Percentiles rank a stretch among this genome's conserved stretches.
Conservation (phyloP, 2,888 invertebrate species). For the Drosophila acutilabella region DNA sequence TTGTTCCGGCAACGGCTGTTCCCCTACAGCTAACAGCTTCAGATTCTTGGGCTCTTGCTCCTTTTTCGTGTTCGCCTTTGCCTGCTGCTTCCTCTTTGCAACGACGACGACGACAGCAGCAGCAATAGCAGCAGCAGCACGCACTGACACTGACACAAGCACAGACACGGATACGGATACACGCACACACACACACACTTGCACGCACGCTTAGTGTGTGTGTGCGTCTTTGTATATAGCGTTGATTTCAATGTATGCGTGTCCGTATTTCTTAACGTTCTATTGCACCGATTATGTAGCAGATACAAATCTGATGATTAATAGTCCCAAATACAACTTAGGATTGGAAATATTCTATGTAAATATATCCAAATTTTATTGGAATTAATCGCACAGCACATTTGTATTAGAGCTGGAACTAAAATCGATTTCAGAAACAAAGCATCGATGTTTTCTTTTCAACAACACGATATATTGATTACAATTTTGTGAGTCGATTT, state of each 20-base stretch:
- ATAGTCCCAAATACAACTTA: background rate
- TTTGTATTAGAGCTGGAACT: constrained; percentile 33
- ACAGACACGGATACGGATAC: constrained; percentile 23
- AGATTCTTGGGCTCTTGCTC: constrained; percentile 28
- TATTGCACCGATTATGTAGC: constrained; percentile 8
- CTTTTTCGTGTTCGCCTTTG: constrained; percentile 44
- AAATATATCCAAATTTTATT: constrained; percentile 16
- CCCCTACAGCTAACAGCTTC: background rate
- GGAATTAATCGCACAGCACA: constrained; percentile 39
- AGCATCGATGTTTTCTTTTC: too few relatives aligned
- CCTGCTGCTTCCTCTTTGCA: constrained; percentile 54
- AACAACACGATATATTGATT: too few relatives aligned
- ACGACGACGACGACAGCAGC: constrained; percentile 46
- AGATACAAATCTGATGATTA: background rate
- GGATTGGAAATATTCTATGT: constrained; percentile 5
- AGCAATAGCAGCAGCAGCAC: constrained; percentile 38
- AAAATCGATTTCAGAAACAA: background rate
- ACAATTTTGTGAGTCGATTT: too few relatives aligned
- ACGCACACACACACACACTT: constrained; percentile 41
- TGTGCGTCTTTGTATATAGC: constrained; percentile 55
- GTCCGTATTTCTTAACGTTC: constrained; percentile 21
- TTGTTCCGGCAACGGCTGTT: constrained; percentile 15
- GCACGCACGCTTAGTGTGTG: constrained; percentile 46
- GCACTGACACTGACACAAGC: constrained; percentile 41
- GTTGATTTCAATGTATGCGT: constrained; percentile 26